A percentile compares a stretch with the other conserved stretches of the same genome.
These are phyloP conservation scores for Cetonia aurata DNA, from an alignment of 2,888 invertebrate genomes.

Conservation along the genomic window DNA sequence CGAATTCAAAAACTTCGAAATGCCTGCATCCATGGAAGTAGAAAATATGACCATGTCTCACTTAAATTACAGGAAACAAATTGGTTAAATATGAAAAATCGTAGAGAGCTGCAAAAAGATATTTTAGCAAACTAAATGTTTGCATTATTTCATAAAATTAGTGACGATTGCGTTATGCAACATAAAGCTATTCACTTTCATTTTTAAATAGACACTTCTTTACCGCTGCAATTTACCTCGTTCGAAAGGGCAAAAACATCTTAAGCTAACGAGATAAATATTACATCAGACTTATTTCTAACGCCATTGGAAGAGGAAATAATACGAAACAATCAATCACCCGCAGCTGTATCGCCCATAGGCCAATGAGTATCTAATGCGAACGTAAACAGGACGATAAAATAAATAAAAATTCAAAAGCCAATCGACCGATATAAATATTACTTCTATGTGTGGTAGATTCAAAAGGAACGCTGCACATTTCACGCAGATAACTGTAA, in stretches of 20 bases:
- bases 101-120: too few species aligned
- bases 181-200: background rate
- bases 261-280: background rate
- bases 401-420: constrained; percentile 15
- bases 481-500: constrained; percentile 34
- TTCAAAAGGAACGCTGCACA: constrained; percentile 21
- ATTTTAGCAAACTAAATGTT: too few species aligned
- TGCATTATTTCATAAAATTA: too few species aligned
- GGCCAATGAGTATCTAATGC: background rate
- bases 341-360: background rate
- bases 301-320: background rate
- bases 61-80: too few species aligned
- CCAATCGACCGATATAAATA: constrained; percentile 9
- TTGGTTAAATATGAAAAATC: too few species aligned
- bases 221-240: too few species aligned
- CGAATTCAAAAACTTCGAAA: too few species aligned
- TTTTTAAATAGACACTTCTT: background rate
- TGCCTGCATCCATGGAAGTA: too few species aligned
- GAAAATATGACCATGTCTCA: too few species aligned
- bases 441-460: constrained; percentile 20
- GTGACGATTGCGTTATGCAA: too few species aligned
- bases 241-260: background rate
- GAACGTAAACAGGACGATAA: constrained; percentile 23
- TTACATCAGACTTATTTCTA: constrained; percentile 35
- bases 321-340: constrained; percentile 1